These are phyloP conservation scores for Argynnis bischoffii DNA, from an alignment of 2,888 invertebrate genomes.

Conservation along the genomic window DNA sequence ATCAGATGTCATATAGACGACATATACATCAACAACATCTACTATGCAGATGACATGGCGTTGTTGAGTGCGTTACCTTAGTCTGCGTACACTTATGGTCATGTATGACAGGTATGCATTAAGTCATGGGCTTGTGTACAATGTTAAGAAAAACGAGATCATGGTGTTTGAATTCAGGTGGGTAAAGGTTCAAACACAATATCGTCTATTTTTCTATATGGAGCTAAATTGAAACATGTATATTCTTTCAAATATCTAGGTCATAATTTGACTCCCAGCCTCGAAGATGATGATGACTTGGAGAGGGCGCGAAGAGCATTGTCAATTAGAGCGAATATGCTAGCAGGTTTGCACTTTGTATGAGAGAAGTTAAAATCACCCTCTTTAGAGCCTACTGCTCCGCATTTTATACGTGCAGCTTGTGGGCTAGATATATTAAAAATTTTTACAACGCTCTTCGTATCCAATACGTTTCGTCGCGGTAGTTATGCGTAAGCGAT, in stretches of 20 bases:
- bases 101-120: neutral
- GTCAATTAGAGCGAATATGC: slow-evolving; percentile 21
- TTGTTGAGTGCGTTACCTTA: neutral
- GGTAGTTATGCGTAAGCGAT: no score
- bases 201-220: neutral
- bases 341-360: slow-evolving; percentile 30
- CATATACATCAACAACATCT: slow-evolving; percentile 6
- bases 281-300: slow-evolving; percentile 13
- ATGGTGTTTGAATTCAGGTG: neutral
- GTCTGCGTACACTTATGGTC: neutral
- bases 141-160: neutral
- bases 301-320: slow-evolving; percentile 28
- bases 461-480: slow-evolving; percentile 21
- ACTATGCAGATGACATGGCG: slow-evolving; percentile 5
- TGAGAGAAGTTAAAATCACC: slow-evolving; percentile 11
- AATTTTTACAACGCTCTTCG: slow-evolving; percentile 22
- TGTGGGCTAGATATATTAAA: slow-evolving; percentile 24
- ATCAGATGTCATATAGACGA: slow-evolving; percentile 30
- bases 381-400: slow-evolving; percentile 26
- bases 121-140: neutral
- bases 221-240: slow-evolving; percentile 2
- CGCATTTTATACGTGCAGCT: slow-evolving; percentile 17
- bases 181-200: neutral
- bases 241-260: slow-evolving; percentile 8
- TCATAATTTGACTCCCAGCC: neutral